phyloP scores from a whole-genome alignment of 2,113 vertebrate species.

The Channa maculata region DNA sequence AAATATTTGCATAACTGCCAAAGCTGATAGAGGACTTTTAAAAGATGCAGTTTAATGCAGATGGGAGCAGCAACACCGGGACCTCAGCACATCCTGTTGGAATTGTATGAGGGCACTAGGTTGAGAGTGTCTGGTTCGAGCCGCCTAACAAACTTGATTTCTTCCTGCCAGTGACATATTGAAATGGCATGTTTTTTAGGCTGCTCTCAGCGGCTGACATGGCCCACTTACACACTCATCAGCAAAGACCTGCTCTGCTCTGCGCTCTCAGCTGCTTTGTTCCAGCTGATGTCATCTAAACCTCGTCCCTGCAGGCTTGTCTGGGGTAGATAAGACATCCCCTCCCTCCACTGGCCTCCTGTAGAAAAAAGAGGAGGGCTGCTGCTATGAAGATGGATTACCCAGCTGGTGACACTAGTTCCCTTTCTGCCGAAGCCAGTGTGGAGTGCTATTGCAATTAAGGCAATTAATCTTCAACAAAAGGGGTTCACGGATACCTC shows the following conservation, averaged over 20 bases:
- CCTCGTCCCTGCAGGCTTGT: slow-evolving; percentile 82
- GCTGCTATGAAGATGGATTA: slow-evolving; percentile 86
- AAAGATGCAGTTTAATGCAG: slow-evolving; percentile 31
- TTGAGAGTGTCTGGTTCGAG: slow-evolving; percentile 41
- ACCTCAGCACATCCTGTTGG: slow-evolving; percentile 32
- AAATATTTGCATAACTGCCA: slow-evolving; percentile 59
- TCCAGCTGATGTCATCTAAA: slow-evolving; percentile 89
- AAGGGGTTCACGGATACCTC: slow-evolving; percentile 66
- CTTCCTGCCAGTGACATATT: slow-evolving; percentile 65
- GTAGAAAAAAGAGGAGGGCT: slow-evolving; percentile 71
- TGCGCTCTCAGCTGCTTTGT: slow-evolving; percentile 88
- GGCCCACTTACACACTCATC: slow-evolving; percentile 81
- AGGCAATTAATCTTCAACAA: slow-evolving; percentile 83
- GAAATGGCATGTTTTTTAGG: slow-evolving; percentile 55
- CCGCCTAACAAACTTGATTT: slow-evolving; percentile 59
- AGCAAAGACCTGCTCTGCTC: slow-evolving; percentile 76
- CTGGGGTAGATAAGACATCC: slow-evolving; percentile 82
- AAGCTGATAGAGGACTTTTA: slow-evolving; percentile 28
- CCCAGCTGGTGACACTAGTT: slow-evolving; percentile 75
- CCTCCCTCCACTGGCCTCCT: slow-evolving; percentile 60
- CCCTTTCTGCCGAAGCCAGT: slow-evolving; percentile 68
- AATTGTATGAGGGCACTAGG: slow-evolving; percentile 39
- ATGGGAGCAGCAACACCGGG: background rate
- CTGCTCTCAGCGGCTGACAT: slow-evolving; percentile 78
- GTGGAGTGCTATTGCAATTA: slow-evolving; percentile 83